Base-by-base conservation (phyloP, 1,140 invertebrate genomes). In the Tachypleus tridentatus region DNA sequence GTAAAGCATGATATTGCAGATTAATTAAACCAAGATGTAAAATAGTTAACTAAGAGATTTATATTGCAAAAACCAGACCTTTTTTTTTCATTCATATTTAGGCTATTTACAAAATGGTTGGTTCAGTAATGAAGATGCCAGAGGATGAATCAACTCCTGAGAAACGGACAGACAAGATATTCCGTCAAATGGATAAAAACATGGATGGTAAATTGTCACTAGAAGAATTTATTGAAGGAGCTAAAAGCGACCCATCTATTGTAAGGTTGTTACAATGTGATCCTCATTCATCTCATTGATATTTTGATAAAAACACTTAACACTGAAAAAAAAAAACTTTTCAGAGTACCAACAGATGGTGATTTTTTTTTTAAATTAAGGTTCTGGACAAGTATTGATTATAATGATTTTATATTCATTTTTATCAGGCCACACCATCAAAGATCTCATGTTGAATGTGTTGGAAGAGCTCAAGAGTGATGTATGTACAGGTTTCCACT, bases 21-120 rank as follows among this genome's bases (percentile, higher is more conserved):
- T 29, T 29, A 29, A 29, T 29, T 29, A 29, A 29, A 29, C 29
- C 29, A 29, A 29, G 29, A 29, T 29, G 29, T 29, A 29, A 29
- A 29, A 29, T 29, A 29, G 29, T 29, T 29, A 29, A 29, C 29
- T 29, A 29, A 29, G 29, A 29, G 29, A 29, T 29, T 29, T 29
- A 29, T 29, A 29, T 29, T 29, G 29, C 29, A 29, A 2, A 29
- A 29, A 8, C 29, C 47, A 51, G 49, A 57, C 53, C 63, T 48
- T 63, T n/a, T 64, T 63, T 56, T 49, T 59, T 79, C 77, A 74
- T 29, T 29, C 29, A 29, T 9, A 54, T 74, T 51, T 78, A 97
- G 93, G 94, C 93, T 65, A 97, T 98, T 72, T 97, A 98, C 81
- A 97, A 97, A 82, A 97, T 98, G 94, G 93, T 97, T n/a, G 94